Percentiles rank a stretch among this genome's conserved stretches.
Conservation (phyloP, 2,888 invertebrate genomes). For the Pachydiplax longipennis region DNA sequence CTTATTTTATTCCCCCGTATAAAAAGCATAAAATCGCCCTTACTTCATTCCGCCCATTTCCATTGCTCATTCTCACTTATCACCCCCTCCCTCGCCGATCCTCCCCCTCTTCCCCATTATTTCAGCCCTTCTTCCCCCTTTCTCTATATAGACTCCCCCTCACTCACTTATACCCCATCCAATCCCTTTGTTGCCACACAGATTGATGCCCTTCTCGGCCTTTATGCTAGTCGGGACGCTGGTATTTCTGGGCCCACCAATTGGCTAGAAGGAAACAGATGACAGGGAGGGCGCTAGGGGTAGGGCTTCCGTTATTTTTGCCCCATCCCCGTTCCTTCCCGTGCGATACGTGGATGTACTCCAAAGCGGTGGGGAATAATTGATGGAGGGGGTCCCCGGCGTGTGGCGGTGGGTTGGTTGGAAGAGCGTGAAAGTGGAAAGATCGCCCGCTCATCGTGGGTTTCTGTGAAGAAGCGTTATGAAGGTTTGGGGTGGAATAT, state of each 20-base stretch:
- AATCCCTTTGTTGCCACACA: constrained; percentile 20
- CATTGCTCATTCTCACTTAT: background rate
- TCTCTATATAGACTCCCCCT: background rate
- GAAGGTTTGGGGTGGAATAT: too few relatives aligned
- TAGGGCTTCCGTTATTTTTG: background rate
- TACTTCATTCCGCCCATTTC: background rate
- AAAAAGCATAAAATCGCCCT: constrained; percentile 2
- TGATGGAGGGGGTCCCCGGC: background rate
- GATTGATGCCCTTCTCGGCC: constrained; percentile 21
- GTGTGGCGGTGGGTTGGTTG: background rate
- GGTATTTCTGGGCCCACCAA: constrained; percentile 14
- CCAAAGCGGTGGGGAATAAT: background rate
- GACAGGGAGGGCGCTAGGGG: background rate
- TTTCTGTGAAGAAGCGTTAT: background rate
- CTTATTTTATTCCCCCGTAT: constrained; percentile 2
- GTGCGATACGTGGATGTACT: background rate
- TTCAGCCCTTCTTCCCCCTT: background rate
- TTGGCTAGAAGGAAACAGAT: constrained; percentile 38
- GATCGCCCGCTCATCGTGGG: background rate
- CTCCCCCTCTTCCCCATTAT: background rate
- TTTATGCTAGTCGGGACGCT: constrained; percentile 33
- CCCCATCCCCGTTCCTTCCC: background rate
- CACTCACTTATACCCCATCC: background rate
- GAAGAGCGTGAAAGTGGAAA: background rate
- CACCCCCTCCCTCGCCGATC: background rate